Conservation (phyloP, 30 jellyfish, hydroid and myxozoan species). For the Aurelia coerulea region DNA sequence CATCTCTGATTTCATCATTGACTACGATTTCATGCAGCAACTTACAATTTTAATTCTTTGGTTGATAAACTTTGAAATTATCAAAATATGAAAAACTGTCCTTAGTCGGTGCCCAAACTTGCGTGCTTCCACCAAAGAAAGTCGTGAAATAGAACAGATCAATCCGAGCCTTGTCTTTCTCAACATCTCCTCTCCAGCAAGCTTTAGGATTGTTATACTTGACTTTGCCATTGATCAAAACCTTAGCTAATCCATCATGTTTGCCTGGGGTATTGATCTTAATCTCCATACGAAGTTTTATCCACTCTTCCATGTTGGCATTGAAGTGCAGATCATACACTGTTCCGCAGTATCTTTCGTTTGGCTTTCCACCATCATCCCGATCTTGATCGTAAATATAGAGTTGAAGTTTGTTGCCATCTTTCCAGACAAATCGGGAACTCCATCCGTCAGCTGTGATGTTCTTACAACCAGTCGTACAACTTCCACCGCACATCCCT, state of each 20-base stretch:
- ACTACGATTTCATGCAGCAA: too few species aligned
- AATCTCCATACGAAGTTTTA: slow-evolving; percentile 8
- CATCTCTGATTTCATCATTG: too few species aligned
- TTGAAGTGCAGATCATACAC: slow-evolving; percentile 3
- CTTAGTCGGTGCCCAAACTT: slow-evolving; percentile 24
- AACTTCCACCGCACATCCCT: slow-evolving; percentile 35
- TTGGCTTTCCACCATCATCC: slow-evolving; percentile 33
- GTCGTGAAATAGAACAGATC: slow-evolving; percentile 31
- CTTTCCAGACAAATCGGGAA: slow-evolving; percentile 10
- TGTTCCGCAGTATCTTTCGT: slow-evolving; percentile 25
- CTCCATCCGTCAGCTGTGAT: slow-evolving; percentile 41
- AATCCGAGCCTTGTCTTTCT: not conserved
- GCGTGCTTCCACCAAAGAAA: slow-evolving; percentile 35
- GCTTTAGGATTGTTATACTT: not conserved
- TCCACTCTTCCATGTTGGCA: slow-evolving; percentile 1
- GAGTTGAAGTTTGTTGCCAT: slow-evolving; percentile 23
- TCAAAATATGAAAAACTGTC: slow-evolving; percentile 26
- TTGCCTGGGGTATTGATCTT: slow-evolving; percentile 5
- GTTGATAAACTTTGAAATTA: slow-evolving; percentile 13
- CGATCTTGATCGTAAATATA: slow-evolving; percentile 29
- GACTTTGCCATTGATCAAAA: slow-evolving; percentile 8
- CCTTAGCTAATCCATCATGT: slow-evolving; percentile 6
- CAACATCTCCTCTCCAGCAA: slow-evolving; percentile 14
- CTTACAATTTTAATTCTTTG: not conserved
- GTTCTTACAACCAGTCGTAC: slow-evolving; percentile 36